Conservation (phyloP, 2,888 invertebrate species). For the Hemistola chrysoprasaria region DNA sequence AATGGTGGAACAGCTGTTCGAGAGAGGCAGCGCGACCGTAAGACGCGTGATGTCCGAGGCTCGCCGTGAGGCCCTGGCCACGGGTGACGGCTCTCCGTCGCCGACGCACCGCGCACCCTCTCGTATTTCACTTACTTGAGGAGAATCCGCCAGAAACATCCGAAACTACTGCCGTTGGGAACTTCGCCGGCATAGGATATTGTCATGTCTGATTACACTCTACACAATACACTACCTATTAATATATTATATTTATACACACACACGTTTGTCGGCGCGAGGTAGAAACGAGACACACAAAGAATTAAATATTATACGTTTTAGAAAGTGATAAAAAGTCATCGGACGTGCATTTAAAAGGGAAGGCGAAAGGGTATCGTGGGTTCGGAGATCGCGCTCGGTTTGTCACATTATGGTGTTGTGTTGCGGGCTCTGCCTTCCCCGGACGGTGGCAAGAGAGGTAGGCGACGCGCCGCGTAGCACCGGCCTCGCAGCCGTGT, state of each 20-base stretch:
- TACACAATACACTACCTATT: slow-evolving; percentile 61
- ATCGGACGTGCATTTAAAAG: slow-evolving; percentile 52
- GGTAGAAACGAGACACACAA: slow-evolving; percentile 71
- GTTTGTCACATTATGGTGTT: slow-evolving; percentile 76
- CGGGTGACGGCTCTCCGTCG: too few species aligned
- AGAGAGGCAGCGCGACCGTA: slow-evolving; percentile 33
- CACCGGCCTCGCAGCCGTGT: slow-evolving; percentile 57
- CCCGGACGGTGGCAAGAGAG: slow-evolving; percentile 46
- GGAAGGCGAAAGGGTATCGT: slow-evolving; percentile 66
- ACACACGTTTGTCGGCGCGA: slow-evolving; percentile 72
- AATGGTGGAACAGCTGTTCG: slow-evolving; percentile 70
- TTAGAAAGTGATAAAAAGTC: slow-evolving; percentile 77
- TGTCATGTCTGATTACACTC: slow-evolving; percentile 85
- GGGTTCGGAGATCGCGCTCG: slow-evolving; percentile 57
- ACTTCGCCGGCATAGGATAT: slow-evolving; percentile 95
- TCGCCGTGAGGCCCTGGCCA: too few species aligned
- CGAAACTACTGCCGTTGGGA: slow-evolving; percentile 95
- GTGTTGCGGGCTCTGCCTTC: slow-evolving; percentile 62
- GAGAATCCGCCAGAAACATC: slow-evolving; percentile 95
- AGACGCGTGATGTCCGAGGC: too few species aligned
- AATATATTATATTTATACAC: slow-evolving; percentile 73
- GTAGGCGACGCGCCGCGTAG: slow-evolving; percentile 53
- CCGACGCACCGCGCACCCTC: too few species aligned
- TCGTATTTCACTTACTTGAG: slow-evolving; percentile 86
- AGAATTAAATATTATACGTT: slow-evolving; percentile 68